Evolutionary conservation across 2,888 invertebrate species (phyloP).

Genomic region (Chloroclysta siterata): DNA sequence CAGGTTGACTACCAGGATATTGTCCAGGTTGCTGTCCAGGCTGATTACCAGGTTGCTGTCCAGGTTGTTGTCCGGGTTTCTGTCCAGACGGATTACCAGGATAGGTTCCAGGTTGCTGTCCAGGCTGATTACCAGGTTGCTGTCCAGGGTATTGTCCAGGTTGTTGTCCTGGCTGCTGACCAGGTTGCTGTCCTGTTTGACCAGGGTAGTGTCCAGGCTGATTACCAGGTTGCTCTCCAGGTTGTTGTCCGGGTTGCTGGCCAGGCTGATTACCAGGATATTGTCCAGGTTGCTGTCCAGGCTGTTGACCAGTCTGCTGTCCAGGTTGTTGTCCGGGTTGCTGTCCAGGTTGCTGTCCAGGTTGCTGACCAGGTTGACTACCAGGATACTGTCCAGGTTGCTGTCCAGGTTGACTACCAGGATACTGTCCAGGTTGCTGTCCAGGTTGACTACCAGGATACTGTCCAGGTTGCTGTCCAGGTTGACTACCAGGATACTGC

Average conservation of each 20-base stretch:
- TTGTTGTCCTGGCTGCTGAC: background rate
- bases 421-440: background rate
- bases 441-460: background rate
- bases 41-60: background rate
- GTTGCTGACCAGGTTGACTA: background rate
- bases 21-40: slow-evolving; percentile 35
- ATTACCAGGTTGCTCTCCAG: background rate
- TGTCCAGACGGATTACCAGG: background rate
- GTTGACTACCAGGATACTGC: slow-evolving; percentile 44
- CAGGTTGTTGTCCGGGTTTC: background rate
- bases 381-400: too few species aligned
- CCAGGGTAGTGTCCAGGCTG: background rate
- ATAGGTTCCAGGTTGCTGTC: background rate
- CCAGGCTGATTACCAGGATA: background rate
- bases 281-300: background rate
- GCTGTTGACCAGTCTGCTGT: background rate
- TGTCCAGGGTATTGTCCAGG: background rate
- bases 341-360: background rate
- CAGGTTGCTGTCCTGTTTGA: background rate
- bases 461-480: slow-evolving; percentile 28
- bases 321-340: background rate
- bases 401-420: background rate
- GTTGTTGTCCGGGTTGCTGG: background rate
- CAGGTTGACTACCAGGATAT: slow-evolving; percentile 30
- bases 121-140: background rate